Evolutionary conservation across 2,888 invertebrate genomes (phyloP), one percentile per base, ranked within the genome.

Genomic region (Limulus polyphemus): DNA sequence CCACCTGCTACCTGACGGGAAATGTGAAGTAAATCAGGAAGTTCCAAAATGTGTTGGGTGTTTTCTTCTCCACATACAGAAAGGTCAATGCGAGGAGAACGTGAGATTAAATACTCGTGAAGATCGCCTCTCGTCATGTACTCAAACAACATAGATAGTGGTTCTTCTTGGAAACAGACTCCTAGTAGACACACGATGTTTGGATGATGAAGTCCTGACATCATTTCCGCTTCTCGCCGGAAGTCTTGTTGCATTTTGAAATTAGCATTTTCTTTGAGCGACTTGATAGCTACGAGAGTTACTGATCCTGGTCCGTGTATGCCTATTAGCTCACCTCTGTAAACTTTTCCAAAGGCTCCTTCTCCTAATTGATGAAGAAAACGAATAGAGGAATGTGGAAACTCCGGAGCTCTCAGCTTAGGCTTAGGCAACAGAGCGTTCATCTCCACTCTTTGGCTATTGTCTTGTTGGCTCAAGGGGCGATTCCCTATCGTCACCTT

Each of bases 311-410:
- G 74, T 2, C 73, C 73, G 62, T 71, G 72, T 55, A 73, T 68
- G 75, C 75, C 47, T n/a, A 75, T 63, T 61, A 78, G 70, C 65
- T 78, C 76, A 17, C 68, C 68, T 48, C 69, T 62, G 76, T 92
- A 98, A 0, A 97, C 95, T 80, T 92, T 94, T 77, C 97, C 97
- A 76, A 95, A 98, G 47, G 94, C 93, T 11, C 98, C 95, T 79
- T 95, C 94, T 32, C 95, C 95, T 47, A 97, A 79, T 76, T 93
- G 91, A 74, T 93, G 90, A 58, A 91, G 81, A 74, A 94, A 90
- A 48, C 69, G 61, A n/a, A 75, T 69, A 73, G 71, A 68, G 17
- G 63, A 76, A 62, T 91, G 80, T 0, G 88, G 86, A 75, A 90
- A 92, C 72, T 94, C 93, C 7, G 90, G 85, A 55, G 92, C 87